Conservation (phyloP, 2,113 vertebrate species). For the Campylomormyrus numenius region DNA sequence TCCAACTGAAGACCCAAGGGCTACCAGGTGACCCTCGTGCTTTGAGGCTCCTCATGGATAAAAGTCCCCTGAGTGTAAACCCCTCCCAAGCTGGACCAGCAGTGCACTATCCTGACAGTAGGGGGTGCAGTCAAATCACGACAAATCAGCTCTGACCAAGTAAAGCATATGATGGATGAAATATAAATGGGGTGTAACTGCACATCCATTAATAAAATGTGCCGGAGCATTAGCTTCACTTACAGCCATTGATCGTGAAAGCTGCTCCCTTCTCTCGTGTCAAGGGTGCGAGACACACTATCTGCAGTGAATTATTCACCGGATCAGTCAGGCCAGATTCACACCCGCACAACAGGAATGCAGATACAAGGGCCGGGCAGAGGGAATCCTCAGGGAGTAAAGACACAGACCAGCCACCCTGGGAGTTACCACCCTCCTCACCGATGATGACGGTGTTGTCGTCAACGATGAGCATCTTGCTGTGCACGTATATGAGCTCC, state of each 20-base stretch:
- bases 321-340: neutral
- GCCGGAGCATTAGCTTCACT: neutral
- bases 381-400: neutral
- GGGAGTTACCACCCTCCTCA: slow-evolving; percentile 48
- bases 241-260: neutral
- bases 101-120: neutral
- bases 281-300: neutral
- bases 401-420: neutral
- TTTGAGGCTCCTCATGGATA: neutral
- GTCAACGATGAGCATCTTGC: slow-evolving; percentile 90
- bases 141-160: neutral
- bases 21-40: neutral
- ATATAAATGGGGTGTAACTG: neutral
- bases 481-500: slow-evolving; percentile 95
- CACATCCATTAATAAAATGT: neutral
- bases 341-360: neutral
- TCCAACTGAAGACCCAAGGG: neutral
- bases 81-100: neutral
- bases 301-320: neutral
- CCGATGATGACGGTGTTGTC: slow-evolving; percentile 94
- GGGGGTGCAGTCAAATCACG: neutral
- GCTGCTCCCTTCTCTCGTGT: neutral
- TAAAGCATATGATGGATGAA: neutral
- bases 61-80: neutral
- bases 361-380: neutral